Conservation (phyloP, 2,888 invertebrate genomes). For the Drosophila meridionalis region DNA sequence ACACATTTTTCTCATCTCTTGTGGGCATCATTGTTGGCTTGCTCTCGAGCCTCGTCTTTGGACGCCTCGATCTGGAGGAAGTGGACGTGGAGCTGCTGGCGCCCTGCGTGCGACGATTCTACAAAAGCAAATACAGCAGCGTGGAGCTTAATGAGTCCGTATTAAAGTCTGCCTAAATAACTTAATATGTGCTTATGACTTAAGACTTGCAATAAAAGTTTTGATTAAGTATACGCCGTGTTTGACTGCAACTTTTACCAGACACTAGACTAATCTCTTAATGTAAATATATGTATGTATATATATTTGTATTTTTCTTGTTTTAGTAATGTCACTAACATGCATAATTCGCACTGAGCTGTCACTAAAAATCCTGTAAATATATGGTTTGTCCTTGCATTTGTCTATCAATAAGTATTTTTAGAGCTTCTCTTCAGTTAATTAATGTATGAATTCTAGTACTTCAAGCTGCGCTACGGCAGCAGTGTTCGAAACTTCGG, state of each 20-base stretch:
- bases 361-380: conserved; percentile 6
- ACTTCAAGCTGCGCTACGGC: conserved; percentile 90
- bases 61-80: conserved; percentile 86
- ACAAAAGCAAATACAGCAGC: conserved; percentile 73
- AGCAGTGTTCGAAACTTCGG: conserved; percentile 89
- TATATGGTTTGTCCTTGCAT: not conserved
- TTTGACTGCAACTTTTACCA: conserved; percentile 23
- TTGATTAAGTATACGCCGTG: conserved; percentile 15
- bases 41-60: conserved; percentile 86
- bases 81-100: conserved; percentile 88
- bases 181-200: conserved; percentile 4
- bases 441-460: conserved; percentile 84
- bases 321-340: conserved; percentile 21
- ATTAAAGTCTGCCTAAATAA: conserved; percentile 39
- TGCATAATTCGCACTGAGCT: not conserved
- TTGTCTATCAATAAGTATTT: not conserved
- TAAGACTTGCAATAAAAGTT: conserved; percentile 52
- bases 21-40: conserved; percentile 87
- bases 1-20: conserved; percentile 87
- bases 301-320: not conserved
- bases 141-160: conserved; percentile 71
- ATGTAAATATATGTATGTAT: not conserved
- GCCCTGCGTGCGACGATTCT: conserved; percentile 87
- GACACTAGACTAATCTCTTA: conserved; percentile 4
- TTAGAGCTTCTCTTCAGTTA: not conserved